Evolutionary conservation across 2,113 vertebrate species (phyloP), one percentile per base, ranked within the genome.

Genomic region (Melanotaenia duboulayi): DNA sequence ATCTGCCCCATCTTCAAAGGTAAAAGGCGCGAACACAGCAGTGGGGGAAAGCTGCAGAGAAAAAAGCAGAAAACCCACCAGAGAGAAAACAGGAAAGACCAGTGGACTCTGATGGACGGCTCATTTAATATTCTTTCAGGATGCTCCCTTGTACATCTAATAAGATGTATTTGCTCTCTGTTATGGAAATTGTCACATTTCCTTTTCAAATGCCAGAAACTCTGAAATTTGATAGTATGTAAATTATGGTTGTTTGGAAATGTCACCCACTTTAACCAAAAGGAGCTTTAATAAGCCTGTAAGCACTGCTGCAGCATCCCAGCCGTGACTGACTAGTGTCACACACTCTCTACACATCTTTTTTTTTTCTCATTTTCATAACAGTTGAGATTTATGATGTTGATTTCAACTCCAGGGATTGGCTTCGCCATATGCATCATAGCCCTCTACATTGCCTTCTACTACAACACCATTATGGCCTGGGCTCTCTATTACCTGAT

Each of bases 401-500:
- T 52, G 16, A 59, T 3, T 32, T 71, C 11, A 25, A 39, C 40
- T 37, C 56, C 78, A 99, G 98, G 98, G 52, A 98, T 99, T 11
- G 98, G 98, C 69, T 98, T 95, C 42, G 95, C 98, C 91, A 99
- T 99, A 93, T 99, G 97, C 91, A 91, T 99, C 80, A 96, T 99
- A 37, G 95, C 96, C 56, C 95, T 99, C 56, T 99, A 98, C 22
- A 88, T 99, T 0, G 95, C 97, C 81, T 99, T 97, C 90, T 99
- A 99, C 93, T 99, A 99, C 91, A 99, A 99, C 92, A 99, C 98
- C 91, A 97, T 99, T 86, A 99, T 99, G 94, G 97, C 97, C 75
- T 99, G 97, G 98, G 97, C 97, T 0, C 91, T 99, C 80, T 99
- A 98, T 91, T 99, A 99, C 94, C 95, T 99, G 85, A 81, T 98